phyloP scores from a whole-genome alignment of 2,888 invertebrate genomes.

The Abscondita cerata region DNA sequence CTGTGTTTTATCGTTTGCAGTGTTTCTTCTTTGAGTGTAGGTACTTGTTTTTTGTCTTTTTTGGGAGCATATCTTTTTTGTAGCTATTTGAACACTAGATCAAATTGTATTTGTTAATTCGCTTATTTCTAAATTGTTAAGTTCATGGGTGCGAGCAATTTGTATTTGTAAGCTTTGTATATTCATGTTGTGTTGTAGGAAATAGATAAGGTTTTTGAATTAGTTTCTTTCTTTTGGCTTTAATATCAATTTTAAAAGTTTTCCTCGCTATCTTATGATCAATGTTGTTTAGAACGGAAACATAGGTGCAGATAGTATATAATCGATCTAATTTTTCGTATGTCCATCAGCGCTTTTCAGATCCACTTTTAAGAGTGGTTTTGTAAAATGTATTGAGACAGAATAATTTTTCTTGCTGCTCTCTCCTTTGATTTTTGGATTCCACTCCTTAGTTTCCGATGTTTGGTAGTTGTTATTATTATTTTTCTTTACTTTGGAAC shows the following conservation, averaged over 20 bases:
- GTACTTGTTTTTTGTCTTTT: no score
- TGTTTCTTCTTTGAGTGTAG: no score
- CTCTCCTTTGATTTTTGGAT: no score
- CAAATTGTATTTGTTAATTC: neutral
- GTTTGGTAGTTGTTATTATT: neutral
- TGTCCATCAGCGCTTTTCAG: neutral
- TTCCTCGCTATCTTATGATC: neutral
- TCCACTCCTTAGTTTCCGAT: no score
- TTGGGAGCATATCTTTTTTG: neutral
- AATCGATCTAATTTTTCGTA: neutral
- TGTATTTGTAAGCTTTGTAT: neutral
- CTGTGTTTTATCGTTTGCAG: neutral
- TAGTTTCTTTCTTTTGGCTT: neutral
- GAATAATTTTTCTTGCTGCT: neutral
- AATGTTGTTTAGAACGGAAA: no score
- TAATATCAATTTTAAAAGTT: neutral
- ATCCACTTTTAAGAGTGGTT: neutral
- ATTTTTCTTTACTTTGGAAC: no score
- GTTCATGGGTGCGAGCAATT: neutral
- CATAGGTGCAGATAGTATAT: neutral
- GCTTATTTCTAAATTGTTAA: no score
- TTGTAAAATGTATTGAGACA: neutral
- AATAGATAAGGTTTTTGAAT: no score
- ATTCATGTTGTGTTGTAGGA: neutral
- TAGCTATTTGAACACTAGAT: neutral